These are phyloP conservation scores for Linyphia triangularis DNA, from an alignment of 2,888 invertebrate genomes.

Conservation along the genomic window DNA sequence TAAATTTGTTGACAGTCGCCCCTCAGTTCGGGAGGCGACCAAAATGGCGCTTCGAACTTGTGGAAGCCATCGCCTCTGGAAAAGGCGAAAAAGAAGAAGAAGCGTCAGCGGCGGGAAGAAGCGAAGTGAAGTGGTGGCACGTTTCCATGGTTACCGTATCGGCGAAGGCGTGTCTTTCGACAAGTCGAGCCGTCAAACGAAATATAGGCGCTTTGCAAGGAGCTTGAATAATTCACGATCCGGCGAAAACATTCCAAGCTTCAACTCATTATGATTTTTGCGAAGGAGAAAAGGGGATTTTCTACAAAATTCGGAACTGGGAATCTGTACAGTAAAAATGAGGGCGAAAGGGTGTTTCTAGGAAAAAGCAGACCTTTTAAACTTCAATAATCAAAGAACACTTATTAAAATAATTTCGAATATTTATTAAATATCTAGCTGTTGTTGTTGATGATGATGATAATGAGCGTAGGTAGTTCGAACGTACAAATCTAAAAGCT, in stretches of 20 bases:
- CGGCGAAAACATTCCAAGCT: slow-evolving; percentile 63
- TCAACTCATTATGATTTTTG: slow-evolving; percentile 72
- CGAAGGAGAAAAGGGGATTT: slow-evolving; percentile 25
- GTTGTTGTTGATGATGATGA: too few relatives aligned
- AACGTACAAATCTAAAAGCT: too few relatives aligned
- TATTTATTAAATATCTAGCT: too few relatives aligned
- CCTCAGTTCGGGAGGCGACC: slow-evolving; percentile 57
- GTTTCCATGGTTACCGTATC: slow-evolving; percentile 63
- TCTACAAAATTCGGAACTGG: slow-evolving; percentile 54
- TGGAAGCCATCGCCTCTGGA: slow-evolving; percentile 65
- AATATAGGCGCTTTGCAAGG: slow-evolving; percentile 71
- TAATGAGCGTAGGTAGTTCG: too few relatives aligned
- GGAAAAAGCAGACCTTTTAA: too few relatives aligned
- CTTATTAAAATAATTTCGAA: too few relatives aligned
- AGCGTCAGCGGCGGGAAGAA: slow-evolving; percentile 35
- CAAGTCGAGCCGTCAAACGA: slow-evolving; percentile 72
- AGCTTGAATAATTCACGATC: slow-evolving; percentile 69
- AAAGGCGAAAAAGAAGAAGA: slow-evolving; percentile 21
- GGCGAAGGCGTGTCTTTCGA: slow-evolving; percentile 74
- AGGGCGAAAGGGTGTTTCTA: neutral
- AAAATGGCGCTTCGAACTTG: slow-evolving; percentile 71
- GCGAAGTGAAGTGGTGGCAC: slow-evolving; percentile 59
- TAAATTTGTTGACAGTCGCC: slow-evolving; percentile 67
- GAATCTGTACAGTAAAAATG: too few relatives aligned
- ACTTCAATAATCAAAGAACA: too few relatives aligned